phyloP scores from a whole-genome alignment of 2,113 vertebrate genomes.

The Sorex fumeus region DNA sequence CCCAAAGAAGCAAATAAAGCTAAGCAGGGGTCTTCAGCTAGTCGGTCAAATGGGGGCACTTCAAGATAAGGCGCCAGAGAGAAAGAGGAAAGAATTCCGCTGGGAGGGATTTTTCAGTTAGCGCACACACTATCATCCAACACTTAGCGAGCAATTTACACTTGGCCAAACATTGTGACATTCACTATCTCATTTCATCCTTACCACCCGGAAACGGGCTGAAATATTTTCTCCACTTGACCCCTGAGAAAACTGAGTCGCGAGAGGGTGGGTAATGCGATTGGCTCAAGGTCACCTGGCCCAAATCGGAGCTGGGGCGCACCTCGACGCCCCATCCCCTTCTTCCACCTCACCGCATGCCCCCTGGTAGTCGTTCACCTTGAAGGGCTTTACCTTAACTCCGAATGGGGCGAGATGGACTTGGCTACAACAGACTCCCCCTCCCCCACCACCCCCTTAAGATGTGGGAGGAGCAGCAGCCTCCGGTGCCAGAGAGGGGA shows the following conservation, averaged over 20 bases:
- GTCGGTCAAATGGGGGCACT: background rate
- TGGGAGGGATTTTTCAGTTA: background rate
- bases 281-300: slow-evolving; percentile 78
- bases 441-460: background rate
- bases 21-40: background rate
- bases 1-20: background rate
- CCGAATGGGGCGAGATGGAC: background rate
- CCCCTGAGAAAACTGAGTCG: slow-evolving; percentile 68
- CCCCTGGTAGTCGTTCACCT: background rate
- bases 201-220: slow-evolving; percentile 15
- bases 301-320: slow-evolving; percentile 4
- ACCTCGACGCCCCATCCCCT: background rate
- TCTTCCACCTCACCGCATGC: no score
- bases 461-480: slow-evolving; percentile 57
- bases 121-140: background rate
- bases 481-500: slow-evolving; percentile 69
- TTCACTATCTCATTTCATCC: slow-evolving; percentile 59
- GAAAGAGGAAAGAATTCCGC: background rate
- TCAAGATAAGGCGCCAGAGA: background rate
- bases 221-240: slow-evolving; percentile 38
- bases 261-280: background rate
- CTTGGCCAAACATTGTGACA: slow-evolving; percentile 63
- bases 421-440: background rate
- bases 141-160: background rate
- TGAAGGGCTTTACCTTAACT: slow-evolving; percentile 17